phyloP scores from a whole-genome alignment of 1,140 invertebrate genomes.

The Drosophila hydei region DNA sequence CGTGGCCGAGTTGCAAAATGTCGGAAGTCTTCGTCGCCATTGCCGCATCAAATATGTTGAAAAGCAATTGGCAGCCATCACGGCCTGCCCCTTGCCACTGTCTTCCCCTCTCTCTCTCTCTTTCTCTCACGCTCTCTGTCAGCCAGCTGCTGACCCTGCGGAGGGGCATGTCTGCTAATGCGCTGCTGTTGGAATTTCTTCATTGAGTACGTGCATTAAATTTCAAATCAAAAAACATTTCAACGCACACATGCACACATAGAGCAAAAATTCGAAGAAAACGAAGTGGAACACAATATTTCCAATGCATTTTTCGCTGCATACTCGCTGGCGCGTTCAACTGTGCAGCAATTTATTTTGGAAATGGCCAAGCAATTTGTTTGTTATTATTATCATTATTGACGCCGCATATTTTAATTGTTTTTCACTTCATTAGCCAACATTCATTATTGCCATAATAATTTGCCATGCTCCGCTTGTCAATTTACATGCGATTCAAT shows the following conservation, averaged over 20 bases:
- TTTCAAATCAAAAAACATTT: constrained; percentile 75
- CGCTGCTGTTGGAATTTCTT: constrained; percentile 80
- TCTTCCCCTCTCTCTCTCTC: background rate
- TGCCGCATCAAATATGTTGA: constrained; percentile 80
- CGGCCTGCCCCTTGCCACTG: constrained; percentile 12
- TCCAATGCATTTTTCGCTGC: constrained; percentile 66
- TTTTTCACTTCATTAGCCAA: constrained; percentile 31
- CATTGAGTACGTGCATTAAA: constrained; percentile 82
- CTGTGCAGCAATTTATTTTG: constrained; percentile 54
- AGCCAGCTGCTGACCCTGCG: constrained; percentile 43
- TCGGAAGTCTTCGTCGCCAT: constrained; percentile 63
- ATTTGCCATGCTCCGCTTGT: background rate
- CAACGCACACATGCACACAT: constrained; percentile 16
- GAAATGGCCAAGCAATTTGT: constrained; percentile 23
- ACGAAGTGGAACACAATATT: constrained; percentile 9
- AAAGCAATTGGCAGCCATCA: constrained; percentile 77
- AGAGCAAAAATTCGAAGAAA: constrained; percentile 12
- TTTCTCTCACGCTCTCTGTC: background rate
- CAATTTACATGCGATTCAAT: constrained; percentile 58
- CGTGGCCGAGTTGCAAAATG: constrained; percentile 81
- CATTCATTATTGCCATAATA: constrained; percentile 9
- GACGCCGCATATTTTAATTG: constrained; percentile 49
- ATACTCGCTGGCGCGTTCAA: constrained; percentile 58
- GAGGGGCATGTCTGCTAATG: constrained; percentile 69
- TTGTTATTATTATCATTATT: background rate